Evolutionary conservation across 2,888 invertebrate species (phyloP), one percentile per base, ranked within the genome.

Genomic region (Cerastis rubricosa): DNA sequence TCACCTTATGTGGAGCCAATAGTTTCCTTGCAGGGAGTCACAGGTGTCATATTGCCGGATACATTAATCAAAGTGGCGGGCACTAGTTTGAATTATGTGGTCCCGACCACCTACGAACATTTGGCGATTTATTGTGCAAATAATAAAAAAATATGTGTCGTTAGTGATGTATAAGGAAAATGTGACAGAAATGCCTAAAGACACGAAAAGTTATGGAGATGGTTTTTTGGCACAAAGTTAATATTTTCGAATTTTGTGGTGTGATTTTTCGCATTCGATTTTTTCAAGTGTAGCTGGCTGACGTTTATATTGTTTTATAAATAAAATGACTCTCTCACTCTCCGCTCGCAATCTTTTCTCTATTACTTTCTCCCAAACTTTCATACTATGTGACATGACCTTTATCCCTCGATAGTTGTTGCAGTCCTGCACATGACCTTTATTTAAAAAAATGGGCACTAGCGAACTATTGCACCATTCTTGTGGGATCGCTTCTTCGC

Each of bases 41-140:
- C 89, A 89, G 89, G 90, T 90, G 91, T 90, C 89, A 82, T 78
- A 88, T 88, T 87, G 87, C 89, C 89, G 91, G 90, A 91, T 83
- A 88, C 90, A 92, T 93, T 91, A 89, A 90, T 93, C 92, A 93
- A 81, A 80, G 61, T 66, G 74, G 74, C 76, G 82, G 85, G 83
- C 74, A 82, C 80, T 80, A 77, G 80, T 80, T 81, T 87, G 78
- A 87, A 74, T 85, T 83, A 85, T 85, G 83, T 83, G 63, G 67
- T 43, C 81, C 77, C 84, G 90, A 89, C 90, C 91, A 90, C 90
- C 88, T 83, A 90, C 88, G 76, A 88, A 71, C 80, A 74, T 80
- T 80, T 73, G 65, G 71, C 71, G 49, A 87, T 78, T 71, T 76
- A 83, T 86, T 64, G 64, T 22, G 71, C 57, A 65, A 76, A 79